Evolutionary conservation across 1,140 invertebrate genomes (phyloP).

Genomic region (Zaprionus taronus): DNA sequence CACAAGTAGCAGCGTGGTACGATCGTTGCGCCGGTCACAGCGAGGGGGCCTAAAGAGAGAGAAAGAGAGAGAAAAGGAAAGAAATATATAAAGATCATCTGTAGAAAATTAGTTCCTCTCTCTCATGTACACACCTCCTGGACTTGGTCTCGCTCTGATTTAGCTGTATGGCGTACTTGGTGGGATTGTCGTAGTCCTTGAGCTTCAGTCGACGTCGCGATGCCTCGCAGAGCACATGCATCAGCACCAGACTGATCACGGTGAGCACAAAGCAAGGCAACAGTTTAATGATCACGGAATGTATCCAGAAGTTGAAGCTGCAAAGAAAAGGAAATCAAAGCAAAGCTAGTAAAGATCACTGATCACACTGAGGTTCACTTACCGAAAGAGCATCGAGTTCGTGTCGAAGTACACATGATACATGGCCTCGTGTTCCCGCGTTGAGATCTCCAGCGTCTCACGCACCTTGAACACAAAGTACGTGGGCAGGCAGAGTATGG

Average conservation of each 20-base stretch:
- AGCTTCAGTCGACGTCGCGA: slow-evolving; percentile 89
- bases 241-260: slow-evolving; percentile 91
- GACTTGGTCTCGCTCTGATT: slow-evolving; percentile 58
- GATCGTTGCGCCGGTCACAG: slow-evolving; percentile 90
- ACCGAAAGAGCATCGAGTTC: slow-evolving; percentile 67
- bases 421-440: slow-evolving; percentile 80
- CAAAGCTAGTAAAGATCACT: too few relatives aligned
- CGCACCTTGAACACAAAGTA: slow-evolving; percentile 89
- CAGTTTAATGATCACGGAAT: slow-evolving; percentile 93
- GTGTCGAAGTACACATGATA: slow-evolving; percentile 88
- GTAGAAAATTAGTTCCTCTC: background rate
- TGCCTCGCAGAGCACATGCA: slow-evolving; percentile 89
- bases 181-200: slow-evolving; percentile 86
- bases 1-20: slow-evolving; percentile 95
- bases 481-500: slow-evolving; percentile 92
- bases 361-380: background rate
- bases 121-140: slow-evolving; percentile 39
- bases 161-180: slow-evolving; percentile 63
- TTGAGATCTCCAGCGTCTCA: slow-evolving; percentile 81
- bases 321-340: background rate
- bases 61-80: background rate
- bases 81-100: background rate
- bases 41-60: slow-evolving; percentile 85
- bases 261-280: slow-evolving; percentile 94
- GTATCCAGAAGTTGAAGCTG: slow-evolving; percentile 94